Base-by-base conservation (phyloP, 2,113 vertebrate genomes). In the Peucedramus taeniatus region DNA sequence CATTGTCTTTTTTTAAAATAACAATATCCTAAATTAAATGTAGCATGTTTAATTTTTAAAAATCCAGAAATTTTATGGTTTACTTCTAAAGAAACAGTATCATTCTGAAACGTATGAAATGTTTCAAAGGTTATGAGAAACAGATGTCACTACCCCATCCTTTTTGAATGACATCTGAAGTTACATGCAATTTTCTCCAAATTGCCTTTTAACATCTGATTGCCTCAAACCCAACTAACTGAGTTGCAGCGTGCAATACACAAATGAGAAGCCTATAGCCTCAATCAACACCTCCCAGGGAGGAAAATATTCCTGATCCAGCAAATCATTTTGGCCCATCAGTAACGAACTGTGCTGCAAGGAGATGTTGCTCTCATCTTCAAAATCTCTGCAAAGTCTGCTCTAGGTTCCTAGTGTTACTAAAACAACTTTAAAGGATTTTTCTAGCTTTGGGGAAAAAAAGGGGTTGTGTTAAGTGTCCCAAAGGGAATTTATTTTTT, bases 121-220 rank as follows among this genome's bases (percentile, higher is more conserved):
- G 40, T 69, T 92, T 92, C 96, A 94, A 89, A 89, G 80, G 53
- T 93, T 96, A 97, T 94, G 77, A 90, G 92, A 95, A 97, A 96
- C 95, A 96, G 92, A 96, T 92, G 96, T 69, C 40, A 42, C 61
- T 79, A 89, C 60, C 27, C 96, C 57, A 87, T 87, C 80, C 40
- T 87, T 87, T 93, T 44, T 94, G 88, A 96, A 87, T 53, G 86
- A 89, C 93, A 93, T 94, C 50, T 95, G 86, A 96, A 92, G 90
- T 88, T 93, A 49, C 47, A 57, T 61, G 69, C 71, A 94, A 96
- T 96, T 96, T 95, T 96, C 92, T 93, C 80, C 72, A 86, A 95
- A 96, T 89, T 96, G 88, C 86, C 83, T 95, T 92, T 94, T 94
- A 96, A 75, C 56, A 69, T 95, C 56, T 76, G 93, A 94, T 93